Percentiles rank a stretch among this genome's conserved stretches.
phyloP scores from a whole-genome alignment of 1,140 invertebrate species.

The Bicyclus anynana region DNA sequence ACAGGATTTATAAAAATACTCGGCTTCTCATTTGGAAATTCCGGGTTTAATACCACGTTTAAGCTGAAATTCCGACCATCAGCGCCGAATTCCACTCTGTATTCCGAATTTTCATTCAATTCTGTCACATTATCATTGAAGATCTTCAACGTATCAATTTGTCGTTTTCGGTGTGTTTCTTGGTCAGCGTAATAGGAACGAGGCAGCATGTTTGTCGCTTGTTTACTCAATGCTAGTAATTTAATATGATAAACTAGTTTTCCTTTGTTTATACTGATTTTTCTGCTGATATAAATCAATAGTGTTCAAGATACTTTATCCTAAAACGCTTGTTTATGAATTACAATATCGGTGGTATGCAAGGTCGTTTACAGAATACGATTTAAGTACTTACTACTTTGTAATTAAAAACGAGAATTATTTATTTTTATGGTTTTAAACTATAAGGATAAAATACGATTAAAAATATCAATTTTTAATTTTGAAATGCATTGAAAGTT shows the following conservation, averaged over 20 bases:
- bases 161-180: conserved; percentile 75
- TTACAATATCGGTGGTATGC: too few relatives aligned
- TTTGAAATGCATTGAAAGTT: too few relatives aligned
- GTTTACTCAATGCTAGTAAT: neutral
- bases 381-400: too few relatives aligned
- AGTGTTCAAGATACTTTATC: neutral
- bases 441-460: too few relatives aligned
- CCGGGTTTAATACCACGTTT: conserved; percentile 79
- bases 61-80: conserved; percentile 80
- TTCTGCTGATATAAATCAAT: neutral
- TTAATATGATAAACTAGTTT: neutral
- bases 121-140: conserved; percentile 85
- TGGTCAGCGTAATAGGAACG: conserved; percentile 56
- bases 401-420: too few relatives aligned
- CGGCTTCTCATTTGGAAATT: conserved; percentile 87
- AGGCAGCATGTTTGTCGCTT: conserved; percentile 41
- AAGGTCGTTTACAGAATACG: too few relatives aligned
- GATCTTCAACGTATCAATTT: conserved; percentile 86
- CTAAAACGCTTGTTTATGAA: neutral
- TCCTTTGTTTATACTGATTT: neutral
- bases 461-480: too few relatives aligned
- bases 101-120: conserved; percentile 83
- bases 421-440: too few relatives aligned
- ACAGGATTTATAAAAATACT: conserved; percentile 81
- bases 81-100: conserved; percentile 82